Base-by-base conservation (phyloP, 37 sponge, comb jelly and placozoan genomes). In the Theonella swinhoei region DNA sequence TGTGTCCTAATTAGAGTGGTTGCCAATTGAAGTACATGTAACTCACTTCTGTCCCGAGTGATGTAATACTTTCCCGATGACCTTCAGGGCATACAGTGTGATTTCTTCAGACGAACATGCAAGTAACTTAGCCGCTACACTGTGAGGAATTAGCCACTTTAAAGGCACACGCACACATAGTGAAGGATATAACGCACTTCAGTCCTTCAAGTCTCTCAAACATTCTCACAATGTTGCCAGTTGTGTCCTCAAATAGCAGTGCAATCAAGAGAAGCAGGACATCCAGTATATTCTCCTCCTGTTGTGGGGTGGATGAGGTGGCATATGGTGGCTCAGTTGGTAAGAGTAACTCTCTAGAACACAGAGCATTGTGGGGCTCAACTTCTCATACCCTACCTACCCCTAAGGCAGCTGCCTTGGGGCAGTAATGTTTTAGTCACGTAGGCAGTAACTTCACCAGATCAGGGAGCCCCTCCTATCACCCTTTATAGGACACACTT, bases 211-310 rank as follows among this genome's bases (percentile, higher is more conserved):
- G 29, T 1, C 79, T 37, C 20, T 85, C 69, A 30, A 92, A 80
- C 43, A 85, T 9, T 40, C 38, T 70, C 32, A 85, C 78, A 28
- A 90, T 37, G 41, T 64, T 60, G 1, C 73, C 78, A 42, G 83
- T 37, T 29, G 42, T 33, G 72, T 83, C 82, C 65, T 85, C 81
- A 85, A 90, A 90, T 71, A 88, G 63, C 24, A 94, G 40, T 0
- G 84, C 87, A 7, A 91, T 39, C 17, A 94, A 59, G 22, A 94
- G 73, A 32, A 69, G 66, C 47, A 94, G 17, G 0, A 94, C 84
- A 72, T 94, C 94, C 5, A 34, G 62, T 19, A 90, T 65, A 82
- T 90, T 91, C 76, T 94, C 85, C 70, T 84, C 89, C 92, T 92
- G 61, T 7, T 42, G 5, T 59, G 30, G 7, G 65, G 14, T 4